Evolutionary conservation across 2,113 vertebrate species (phyloP), one percentile per base, ranked within the genome.

Genomic region (Bos indicus): DNA sequence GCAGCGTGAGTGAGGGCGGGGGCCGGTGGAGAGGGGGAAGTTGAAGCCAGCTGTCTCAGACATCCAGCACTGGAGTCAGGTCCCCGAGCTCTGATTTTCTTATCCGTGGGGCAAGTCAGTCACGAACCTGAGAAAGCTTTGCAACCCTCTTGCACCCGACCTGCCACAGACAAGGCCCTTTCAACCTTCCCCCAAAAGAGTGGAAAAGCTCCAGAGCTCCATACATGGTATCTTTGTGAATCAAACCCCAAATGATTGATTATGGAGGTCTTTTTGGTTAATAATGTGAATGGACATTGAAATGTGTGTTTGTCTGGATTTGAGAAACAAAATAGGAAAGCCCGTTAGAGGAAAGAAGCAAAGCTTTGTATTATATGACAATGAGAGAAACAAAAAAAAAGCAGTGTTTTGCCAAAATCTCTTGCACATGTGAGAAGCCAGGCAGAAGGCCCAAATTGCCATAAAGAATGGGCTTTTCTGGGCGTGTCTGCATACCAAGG

Each of bases 21-120:
- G 14, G 46, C 15, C 1, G 0, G 5, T 81, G 1, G 1, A 10
- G 25, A 23, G 15, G 7, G 43, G 67, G 52, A 4, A 4, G 15
- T 6, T 43, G 57, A 11, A 2, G 43, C 17, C 0, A 6, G 15
- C 57, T 8, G 0, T 26, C 16, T 60, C 9, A 7, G 40, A 48
- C 11, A 0, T 26, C 57, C 19, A 0, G 52, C 23, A 3, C 28
- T 5, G 14, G 14, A 19, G 28, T 64, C 13, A 6, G 8, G 12
- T 16, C 14, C 3, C 0, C 0, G 19, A 54, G 21, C 13, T 13
- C 46, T 2, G 11, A 2, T 15, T 57, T 11, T 36, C 36, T 46
- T 81, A 46, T 33, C 33, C 4, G 3, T 15, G 2, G 25, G 4
- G 6, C 6, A 14, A 11, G 4, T 9, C 3, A 81, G n/a, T 12